Percentiles rank a stretch among this genome's conserved stretches.
Conservation (phyloP, 1,140 invertebrate species). For the Lepeophtheirus salmonis region DNA sequence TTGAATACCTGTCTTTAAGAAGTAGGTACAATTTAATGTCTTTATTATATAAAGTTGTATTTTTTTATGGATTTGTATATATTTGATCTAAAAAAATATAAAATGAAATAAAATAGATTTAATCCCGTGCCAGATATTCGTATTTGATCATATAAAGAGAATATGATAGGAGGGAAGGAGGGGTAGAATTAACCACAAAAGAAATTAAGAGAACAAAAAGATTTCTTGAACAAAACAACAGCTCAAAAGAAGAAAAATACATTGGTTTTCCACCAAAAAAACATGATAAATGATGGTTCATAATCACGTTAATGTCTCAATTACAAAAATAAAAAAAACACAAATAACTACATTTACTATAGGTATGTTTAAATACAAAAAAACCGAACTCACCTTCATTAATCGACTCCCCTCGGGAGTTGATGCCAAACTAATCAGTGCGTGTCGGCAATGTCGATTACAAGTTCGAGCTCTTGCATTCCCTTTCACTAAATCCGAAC, state of each 20-base stretch:
- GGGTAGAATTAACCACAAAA: background rate
- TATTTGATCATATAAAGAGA: background rate
- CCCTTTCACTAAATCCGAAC: constrained; percentile 3
- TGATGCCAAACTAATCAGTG: constrained; percentile 51
- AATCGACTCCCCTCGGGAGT: constrained; percentile 52
- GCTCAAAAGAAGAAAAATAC: no score
- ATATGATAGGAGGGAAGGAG: background rate
- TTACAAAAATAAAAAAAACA: background rate
- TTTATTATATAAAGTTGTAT: no score
- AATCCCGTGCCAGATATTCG: no score
- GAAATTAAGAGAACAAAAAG: background rate
- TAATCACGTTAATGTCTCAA: background rate
- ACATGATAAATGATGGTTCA: background rate
- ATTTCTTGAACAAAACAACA: background rate
- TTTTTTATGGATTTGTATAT: no score
- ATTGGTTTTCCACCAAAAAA: background rate
- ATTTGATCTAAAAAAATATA: no score
- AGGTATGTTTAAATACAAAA: background rate
- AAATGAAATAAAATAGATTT: no score
- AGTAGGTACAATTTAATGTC: no score
- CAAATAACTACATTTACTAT: background rate
- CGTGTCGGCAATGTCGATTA: constrained; percentile 48
- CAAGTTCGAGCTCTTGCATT: constrained; percentile 15
- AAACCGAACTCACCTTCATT: constrained; percentile 37
- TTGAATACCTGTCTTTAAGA: no score